Conservation (phyloP, 1,140 invertebrate species). For the Bombus sylvicola region DNA sequence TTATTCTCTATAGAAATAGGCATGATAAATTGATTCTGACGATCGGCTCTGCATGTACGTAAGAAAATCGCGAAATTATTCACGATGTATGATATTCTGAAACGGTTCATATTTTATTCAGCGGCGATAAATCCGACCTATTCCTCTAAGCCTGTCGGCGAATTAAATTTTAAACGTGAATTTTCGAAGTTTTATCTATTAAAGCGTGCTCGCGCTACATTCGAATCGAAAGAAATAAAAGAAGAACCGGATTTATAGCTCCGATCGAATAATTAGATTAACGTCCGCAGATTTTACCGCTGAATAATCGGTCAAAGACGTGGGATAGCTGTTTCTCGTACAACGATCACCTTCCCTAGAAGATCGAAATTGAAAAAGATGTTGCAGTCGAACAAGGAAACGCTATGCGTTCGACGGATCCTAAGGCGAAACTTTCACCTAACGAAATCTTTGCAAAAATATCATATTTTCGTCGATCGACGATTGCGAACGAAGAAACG, state of each 20-base stretch:
- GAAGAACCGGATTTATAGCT: too few species aligned
- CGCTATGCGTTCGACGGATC: too few species aligned
- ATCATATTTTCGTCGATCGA: background rate
- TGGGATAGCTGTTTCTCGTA: too few species aligned
- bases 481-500: background rate
- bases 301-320: rapidly evolving
- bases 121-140: background rate
- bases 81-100: background rate
- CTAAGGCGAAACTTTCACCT: too few species aligned
- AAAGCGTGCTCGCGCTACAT: background rate
- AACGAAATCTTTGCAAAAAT: too few species aligned
- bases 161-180: background rate
- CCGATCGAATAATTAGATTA: too few species aligned
- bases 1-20: background rate
- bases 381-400: too few species aligned
- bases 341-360: too few species aligned
- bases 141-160: background rate
- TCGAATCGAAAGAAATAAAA: background rate
- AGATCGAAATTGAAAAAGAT: too few species aligned
- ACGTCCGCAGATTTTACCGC: too few species aligned
- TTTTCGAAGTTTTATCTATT: background rate
- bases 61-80: background rate
- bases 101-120: constrained; percentile 3
- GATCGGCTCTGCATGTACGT: background rate
- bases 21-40: background rate